These are phyloP conservation scores for Albula goreensis DNA, from an alignment of 2,113 vertebrate genomes.

Conservation along the genomic window DNA sequence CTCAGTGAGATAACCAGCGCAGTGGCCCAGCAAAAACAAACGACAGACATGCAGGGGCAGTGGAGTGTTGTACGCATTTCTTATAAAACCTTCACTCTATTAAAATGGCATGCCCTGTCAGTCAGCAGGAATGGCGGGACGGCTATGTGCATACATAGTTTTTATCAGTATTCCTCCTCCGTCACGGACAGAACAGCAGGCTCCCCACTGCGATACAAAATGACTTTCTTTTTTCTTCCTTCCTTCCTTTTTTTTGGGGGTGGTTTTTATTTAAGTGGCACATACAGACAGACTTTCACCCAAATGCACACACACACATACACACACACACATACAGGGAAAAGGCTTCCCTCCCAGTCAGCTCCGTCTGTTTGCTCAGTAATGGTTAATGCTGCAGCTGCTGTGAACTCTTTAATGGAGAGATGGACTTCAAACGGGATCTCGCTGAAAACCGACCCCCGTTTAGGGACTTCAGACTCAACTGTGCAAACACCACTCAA, in stretches of 20 bases:
- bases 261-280: conserved; percentile 8
- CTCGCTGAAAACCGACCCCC: background rate
- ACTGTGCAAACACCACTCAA: conserved; percentile 5
- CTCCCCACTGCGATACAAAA: conserved; percentile 1
- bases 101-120: conserved; percentile 18
- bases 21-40: background rate
- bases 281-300: background rate
- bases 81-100: background rate
- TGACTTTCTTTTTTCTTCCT: conserved; percentile 15
- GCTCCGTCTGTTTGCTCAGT: background rate
- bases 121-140: background rate
- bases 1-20: background rate
- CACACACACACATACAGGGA: background rate
- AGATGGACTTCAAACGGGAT: background rate
- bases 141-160: background rate
- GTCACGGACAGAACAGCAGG: background rate
- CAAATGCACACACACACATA: too few relatives aligned
- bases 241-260: too few relatives aligned
- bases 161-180: background rate
- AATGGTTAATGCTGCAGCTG: background rate
- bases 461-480: background rate
- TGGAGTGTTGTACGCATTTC: background rate
- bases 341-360: background rate
- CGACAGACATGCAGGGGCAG: background rate
- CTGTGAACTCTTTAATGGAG: background rate